Percentiles rank a stretch among this genome's conserved stretches.
Evolutionary conservation across 2,113 vertebrate species (phyloP).

Genomic region (Thinocorus orbignyianus): DNA sequence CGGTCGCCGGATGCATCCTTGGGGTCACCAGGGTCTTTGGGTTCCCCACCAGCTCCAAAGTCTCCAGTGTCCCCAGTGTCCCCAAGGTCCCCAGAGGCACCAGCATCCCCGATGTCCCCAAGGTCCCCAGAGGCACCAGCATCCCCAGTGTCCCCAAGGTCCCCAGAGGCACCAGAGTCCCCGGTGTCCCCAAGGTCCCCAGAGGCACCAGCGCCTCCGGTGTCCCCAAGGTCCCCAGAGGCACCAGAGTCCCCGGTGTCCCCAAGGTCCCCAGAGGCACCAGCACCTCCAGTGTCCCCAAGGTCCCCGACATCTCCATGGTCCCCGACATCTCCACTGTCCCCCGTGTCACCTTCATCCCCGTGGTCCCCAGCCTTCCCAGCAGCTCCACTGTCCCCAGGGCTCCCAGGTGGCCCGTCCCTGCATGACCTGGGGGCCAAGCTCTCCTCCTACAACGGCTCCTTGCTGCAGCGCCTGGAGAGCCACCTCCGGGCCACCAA

Average conservation of each 20-base stretch:
- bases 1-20: neutral
- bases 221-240: neutral
- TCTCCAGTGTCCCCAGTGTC: neutral
- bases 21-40: neutral
- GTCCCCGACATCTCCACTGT: neutral
- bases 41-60: neutral
- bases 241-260: neutral
- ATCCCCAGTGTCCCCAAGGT: neutral
- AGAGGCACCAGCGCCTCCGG: neutral
- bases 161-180: neutral
- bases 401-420: neutral
- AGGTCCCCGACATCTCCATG: neutral
- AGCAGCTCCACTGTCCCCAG: neutral
- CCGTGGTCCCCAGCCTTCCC: neutral
- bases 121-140: neutral
- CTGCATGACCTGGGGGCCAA: slow-evolving; percentile 34
- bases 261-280: neutral
- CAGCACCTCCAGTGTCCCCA: neutral
- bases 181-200: neutral
- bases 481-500: slow-evolving; percentile 37
- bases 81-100: neutral
- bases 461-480: slow-evolving; percentile 41
- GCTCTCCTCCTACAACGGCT: slow-evolving; percentile 7
- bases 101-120: neutral
- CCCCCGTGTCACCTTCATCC: neutral